phyloP scores from a whole-genome alignment of 2,797 vertebrate genomes.

The Odontamblyopus rebecca region DNA sequence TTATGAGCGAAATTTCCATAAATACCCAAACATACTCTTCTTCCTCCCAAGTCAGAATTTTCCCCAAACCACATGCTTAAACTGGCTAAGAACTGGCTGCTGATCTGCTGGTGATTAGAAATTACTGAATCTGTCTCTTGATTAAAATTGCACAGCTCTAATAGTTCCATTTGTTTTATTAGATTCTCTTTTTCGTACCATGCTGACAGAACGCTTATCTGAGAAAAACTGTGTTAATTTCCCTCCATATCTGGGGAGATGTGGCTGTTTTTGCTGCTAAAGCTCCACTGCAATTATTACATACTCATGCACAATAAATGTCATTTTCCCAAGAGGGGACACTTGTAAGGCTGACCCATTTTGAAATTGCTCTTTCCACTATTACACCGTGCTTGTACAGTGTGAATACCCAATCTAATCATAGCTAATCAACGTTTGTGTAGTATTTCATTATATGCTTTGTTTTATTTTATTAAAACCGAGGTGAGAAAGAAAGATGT shows the following conservation, averaged over 20 bases:
- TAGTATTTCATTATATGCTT: background rate
- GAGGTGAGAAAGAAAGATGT: background rate
- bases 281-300: constrained; percentile 8
- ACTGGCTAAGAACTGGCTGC: background rate
- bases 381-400: background rate
- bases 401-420: background rate
- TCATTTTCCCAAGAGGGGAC: constrained; percentile 10
- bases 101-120: background rate
- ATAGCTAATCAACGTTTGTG: background rate
- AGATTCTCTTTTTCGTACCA: background rate
- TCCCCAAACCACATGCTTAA: background rate
- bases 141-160: background rate
- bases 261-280: constrained; percentile 7
- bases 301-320: constrained; percentile 15
- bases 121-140: background rate
- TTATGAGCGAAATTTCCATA: no score
- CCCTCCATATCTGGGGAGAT: background rate
- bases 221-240: constrained; percentile 8
- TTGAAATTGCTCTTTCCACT: constrained; percentile 1
- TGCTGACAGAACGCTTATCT: background rate
- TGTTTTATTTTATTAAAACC: background rate
- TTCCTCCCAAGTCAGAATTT: background rate
- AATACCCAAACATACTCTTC: background rate
- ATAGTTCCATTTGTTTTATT: background rate
- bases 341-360: constrained; percentile 16